phyloP scores from a whole-genome alignment of 2,797 vertebrate genomes.

The Scyliorhinus canicula region DNA sequence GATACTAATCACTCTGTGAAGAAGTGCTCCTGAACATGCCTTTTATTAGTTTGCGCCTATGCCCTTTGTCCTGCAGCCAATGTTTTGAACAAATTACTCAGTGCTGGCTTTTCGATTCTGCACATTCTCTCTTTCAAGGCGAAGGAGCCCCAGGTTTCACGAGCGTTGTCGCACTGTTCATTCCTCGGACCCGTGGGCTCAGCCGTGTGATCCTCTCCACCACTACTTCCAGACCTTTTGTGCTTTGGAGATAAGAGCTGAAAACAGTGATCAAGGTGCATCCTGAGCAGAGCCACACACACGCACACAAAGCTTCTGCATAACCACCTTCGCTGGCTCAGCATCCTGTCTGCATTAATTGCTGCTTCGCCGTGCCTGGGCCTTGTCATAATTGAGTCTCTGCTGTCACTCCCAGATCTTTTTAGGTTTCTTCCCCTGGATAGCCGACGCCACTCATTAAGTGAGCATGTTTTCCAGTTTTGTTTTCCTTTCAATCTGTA shows the following conservation, averaged over 20 bases:
- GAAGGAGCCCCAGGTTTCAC: neutral
- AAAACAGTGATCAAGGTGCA: neutral
- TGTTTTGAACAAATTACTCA: neutral
- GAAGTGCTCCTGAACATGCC: neutral
- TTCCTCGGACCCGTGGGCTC: neutral
- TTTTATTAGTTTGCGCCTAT: neutral
- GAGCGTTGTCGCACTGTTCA: neutral
- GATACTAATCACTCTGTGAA: neutral
- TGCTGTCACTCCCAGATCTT: constrained; percentile 12
- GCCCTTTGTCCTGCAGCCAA: neutral
- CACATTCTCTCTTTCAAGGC: neutral
- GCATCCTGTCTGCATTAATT: constrained; percentile 14
- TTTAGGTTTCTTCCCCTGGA: neutral
- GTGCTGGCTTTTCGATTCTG: neutral
- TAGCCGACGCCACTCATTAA: neutral
- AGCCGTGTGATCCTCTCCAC: neutral
- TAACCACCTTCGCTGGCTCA: neutral
- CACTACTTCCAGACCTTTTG: neutral
- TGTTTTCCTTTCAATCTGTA: neutral
- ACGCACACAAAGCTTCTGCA: neutral
- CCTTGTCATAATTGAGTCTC: neutral
- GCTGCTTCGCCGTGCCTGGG: neutral
- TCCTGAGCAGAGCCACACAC: neutral
- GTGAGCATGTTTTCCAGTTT: neutral
- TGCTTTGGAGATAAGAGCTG: neutral